Percentiles rank a stretch among this genome's conserved stretches.
Conservation (phyloP, 2,113 vertebrate genomes). For the Athene noctua region DNA sequence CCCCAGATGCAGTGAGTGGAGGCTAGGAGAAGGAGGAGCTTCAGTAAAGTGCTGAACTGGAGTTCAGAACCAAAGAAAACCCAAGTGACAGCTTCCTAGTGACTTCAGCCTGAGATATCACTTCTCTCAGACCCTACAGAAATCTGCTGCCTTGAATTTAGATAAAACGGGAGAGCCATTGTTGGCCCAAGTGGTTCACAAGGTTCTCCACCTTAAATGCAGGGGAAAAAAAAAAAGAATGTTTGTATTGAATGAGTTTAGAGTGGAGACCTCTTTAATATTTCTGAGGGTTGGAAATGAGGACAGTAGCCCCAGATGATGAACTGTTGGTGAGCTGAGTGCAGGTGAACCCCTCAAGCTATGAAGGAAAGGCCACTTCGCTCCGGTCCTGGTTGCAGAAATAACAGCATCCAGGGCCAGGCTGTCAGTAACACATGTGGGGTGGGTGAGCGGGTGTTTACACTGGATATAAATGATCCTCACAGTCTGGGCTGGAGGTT, state of each 20-base stretch:
- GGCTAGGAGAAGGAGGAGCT: not conserved
- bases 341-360: not conserved
- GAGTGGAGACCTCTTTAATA: not conserved
- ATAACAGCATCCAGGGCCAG: not conserved
- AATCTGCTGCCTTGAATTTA: not conserved
- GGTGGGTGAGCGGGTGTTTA: not conserved
- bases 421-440: not conserved
- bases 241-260: not conserved
- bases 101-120: not conserved
- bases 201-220: not conserved
- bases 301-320: not conserved
- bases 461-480: not conserved
- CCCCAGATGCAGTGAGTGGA: accelerated
- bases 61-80: not conserved
- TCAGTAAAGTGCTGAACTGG: not conserved
- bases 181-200: not conserved
- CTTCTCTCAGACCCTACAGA: not conserved
- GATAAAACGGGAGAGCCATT: not conserved
- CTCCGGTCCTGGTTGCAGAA: not conserved
- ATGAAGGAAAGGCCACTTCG: not conserved
- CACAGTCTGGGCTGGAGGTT: not conserved
- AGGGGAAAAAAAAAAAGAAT: not conserved
- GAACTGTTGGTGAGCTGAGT: not conserved
- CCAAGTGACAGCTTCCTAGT: not conserved
- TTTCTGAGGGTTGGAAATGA: not conserved